These are phyloP conservation scores for Gavialis gangeticus DNA, from an alignment of 2,113 vertebrate species.

Conservation along the genomic window DNA sequence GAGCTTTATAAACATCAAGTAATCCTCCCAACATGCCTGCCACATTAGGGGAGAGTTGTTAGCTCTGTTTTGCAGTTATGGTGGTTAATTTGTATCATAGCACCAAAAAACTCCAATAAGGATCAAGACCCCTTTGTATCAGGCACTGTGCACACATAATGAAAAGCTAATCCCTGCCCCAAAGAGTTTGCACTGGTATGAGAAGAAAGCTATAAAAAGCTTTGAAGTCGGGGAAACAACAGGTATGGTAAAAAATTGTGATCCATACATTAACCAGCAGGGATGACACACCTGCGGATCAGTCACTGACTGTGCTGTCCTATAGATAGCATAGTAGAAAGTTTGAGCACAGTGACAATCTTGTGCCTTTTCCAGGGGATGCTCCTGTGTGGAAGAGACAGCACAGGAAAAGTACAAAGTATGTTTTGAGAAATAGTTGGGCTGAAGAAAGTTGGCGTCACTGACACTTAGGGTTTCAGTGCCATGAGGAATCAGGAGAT, in stretches of 20 bases:
- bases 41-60: slow-evolving; percentile 20
- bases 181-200: slow-evolving; percentile 1
- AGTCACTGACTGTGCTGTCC: not conserved
- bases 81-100: slow-evolving; percentile 38
- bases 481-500: not conserved
- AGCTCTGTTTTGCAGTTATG: not conserved
- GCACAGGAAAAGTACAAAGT: not conserved
- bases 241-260: not conserved
- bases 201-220: not conserved
- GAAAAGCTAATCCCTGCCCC: not conserved
- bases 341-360: not conserved
- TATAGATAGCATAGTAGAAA: not conserved
- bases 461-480: not conserved
- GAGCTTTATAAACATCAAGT: slow-evolving; percentile 67
- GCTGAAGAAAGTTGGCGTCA: not conserved
- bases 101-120: not conserved
- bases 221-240: not conserved
- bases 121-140: not conserved
- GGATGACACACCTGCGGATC: not conserved
- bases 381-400: not conserved
- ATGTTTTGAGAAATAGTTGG: not conserved
- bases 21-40: slow-evolving; percentile 44
- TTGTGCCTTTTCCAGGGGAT: not conserved
- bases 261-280: not conserved
- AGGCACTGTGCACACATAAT: not conserved